Evolutionary conservation across 2,113 vertebrate genomes (phyloP).

Genomic region (Alces alces): DNA sequence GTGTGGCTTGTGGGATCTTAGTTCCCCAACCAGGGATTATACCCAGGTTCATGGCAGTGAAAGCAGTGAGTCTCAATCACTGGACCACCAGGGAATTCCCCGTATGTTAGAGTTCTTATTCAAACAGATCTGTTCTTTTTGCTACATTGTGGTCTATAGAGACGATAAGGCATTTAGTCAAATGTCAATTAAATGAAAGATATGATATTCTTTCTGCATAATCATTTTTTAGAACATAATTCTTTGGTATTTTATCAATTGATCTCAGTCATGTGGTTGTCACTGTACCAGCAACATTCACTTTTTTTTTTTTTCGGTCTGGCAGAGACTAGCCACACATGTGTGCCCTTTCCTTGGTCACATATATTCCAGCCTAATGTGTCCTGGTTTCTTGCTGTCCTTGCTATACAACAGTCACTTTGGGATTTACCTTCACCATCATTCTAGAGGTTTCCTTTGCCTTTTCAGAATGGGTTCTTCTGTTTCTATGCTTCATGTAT

Average conservation of each 20-base stretch:
- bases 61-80: not conserved
- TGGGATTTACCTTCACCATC: not conserved
- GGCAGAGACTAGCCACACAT: not conserved
- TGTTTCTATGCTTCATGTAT: not conserved
- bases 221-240: not conserved
- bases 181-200: not conserved
- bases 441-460: not conserved
- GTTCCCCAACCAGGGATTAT: not conserved
- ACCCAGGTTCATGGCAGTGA: not conserved
- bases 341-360: not conserved
- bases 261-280: not conserved
- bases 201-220: not conserved
- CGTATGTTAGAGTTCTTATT: not conserved
- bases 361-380: not conserved
- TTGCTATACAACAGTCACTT: not conserved
- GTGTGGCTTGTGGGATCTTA: not conserved
- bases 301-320: not conserved
- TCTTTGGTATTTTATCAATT: not conserved
- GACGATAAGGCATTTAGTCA: not conserved
- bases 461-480: not conserved
- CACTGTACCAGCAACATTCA: not conserved
- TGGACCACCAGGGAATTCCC: not conserved
- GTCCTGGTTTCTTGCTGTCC: not conserved
- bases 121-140: not conserved
- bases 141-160: not conserved